A percentile compares a stretch with the other conserved stretches of the same genome.
Conservation (phyloP, 2,113 vertebrate species). For the Chionomys nivalis region DNA sequence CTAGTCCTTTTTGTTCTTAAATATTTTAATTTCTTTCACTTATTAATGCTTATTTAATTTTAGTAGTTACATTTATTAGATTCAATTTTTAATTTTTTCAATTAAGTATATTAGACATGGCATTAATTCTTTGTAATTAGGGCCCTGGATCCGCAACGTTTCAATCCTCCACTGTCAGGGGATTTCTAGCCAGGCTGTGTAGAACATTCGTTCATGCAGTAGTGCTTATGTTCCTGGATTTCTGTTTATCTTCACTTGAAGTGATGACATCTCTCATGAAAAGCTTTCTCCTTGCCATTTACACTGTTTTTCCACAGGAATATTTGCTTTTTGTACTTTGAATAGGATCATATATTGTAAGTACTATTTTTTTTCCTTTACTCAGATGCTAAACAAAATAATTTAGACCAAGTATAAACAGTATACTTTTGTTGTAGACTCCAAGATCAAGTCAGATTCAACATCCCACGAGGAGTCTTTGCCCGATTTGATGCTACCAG, state of each 20-base stretch:
- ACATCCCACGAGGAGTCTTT: background rate
- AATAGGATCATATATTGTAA: background rate
- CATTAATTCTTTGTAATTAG: background rate
- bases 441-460: background rate
- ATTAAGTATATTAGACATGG: background rate
- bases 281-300: background rate
- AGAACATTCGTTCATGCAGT: background rate
- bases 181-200: background rate
- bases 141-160: background rate
- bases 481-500: background rate
- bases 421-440: background rate
- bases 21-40: background rate
- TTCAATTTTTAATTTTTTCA: background rate
- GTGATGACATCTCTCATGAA: background rate
- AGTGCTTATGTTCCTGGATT: background rate
- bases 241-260: background rate
- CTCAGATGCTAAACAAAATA: background rate
- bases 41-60: background rate
- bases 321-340: background rate
- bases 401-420: background rate
- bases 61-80: background rate
- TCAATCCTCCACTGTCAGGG: background rate
- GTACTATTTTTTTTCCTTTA: background rate
- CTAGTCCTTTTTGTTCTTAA: background rate
- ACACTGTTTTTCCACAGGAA: background rate